These are phyloP conservation scores for Pachyuromys duprasi DNA, from an alignment of 2,797 vertebrate genomes.

Conservation along the genomic window DNA sequence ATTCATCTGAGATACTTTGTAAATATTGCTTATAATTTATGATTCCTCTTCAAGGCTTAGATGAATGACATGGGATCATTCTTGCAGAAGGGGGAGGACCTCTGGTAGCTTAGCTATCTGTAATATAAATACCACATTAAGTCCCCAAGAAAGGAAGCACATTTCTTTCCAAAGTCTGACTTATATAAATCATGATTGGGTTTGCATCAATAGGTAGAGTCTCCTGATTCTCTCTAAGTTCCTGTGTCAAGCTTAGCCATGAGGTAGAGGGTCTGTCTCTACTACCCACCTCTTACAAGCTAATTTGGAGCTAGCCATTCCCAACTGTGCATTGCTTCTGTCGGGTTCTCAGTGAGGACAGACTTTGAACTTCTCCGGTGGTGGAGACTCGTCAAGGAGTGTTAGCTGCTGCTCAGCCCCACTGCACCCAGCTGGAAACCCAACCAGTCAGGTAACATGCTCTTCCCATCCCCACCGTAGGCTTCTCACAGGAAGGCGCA, in stretches of 20 bases:
- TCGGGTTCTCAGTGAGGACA: not conserved
- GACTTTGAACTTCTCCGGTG: not conserved
- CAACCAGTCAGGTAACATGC: not conserved
- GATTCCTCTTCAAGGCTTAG: conserved; percentile 1
- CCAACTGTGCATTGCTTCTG: not conserved
- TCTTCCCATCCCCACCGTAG: no score
- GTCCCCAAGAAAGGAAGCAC: not conserved
- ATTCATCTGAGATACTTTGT: not conserved
- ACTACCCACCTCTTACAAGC: not conserved
- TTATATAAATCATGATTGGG: not conserved
- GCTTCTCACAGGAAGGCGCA: not conserved
- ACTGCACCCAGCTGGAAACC: not conserved
- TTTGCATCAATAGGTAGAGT: not conserved
- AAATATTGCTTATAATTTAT: not conserved
- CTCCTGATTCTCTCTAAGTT: not conserved
- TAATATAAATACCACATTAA: not conserved
- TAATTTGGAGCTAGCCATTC: not conserved
- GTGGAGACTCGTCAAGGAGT: not conserved
- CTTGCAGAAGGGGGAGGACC: not conserved
- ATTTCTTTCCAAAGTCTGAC: conserved; percentile 11
- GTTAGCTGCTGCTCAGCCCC: not conserved
- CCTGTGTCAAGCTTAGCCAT: not conserved
- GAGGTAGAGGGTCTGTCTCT: conserved; percentile 31
- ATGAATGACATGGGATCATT: conserved; percentile 7
- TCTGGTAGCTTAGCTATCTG: not conserved